A percentile compares a stretch with the other conserved stretches of the same genome.
Evolutionary conservation across 2,888 invertebrate species (phyloP).

Genomic region (Maniola hyperantus): DNA sequence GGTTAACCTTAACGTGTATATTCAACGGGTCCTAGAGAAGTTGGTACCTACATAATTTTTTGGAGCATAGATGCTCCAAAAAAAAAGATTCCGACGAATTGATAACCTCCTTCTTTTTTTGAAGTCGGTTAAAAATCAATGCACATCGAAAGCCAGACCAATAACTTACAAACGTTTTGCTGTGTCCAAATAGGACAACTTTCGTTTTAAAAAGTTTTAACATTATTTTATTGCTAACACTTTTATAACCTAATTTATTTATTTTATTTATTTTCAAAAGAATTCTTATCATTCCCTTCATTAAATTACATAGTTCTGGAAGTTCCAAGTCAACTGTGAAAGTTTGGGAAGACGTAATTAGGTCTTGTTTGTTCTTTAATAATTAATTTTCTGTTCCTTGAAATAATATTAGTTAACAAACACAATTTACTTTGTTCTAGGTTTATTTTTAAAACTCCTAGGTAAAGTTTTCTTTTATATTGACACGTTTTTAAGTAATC

Average conservation of each 20-base stretch:
- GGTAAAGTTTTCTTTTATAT: slow-evolving; percentile 35
- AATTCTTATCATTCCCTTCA: neutral
- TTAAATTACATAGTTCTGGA: neutral
- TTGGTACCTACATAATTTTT: no score
- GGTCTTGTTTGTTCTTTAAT: slow-evolving; percentile 2
- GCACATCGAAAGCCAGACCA: no score
- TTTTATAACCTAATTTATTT: neutral
- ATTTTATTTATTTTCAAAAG: no score
- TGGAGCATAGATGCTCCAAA: no score
- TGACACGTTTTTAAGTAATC: slow-evolving; percentile 6
- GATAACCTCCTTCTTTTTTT: no score
- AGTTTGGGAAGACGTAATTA: neutral
- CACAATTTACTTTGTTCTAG: slow-evolving; percentile 69
- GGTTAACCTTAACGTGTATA: no score
- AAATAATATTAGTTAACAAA: slow-evolving; percentile 22
- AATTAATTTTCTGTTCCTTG: slow-evolving; percentile 6
- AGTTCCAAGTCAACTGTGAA: slow-evolving; percentile 1
- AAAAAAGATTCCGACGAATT: no score
- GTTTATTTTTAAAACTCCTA: slow-evolving; percentile 72
- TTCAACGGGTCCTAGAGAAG: no score
- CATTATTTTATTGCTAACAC: neutral
- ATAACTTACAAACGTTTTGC: no score
- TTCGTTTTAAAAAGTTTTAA: no score
- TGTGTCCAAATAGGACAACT: no score
- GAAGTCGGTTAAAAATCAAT: no score